Percentiles rank a stretch among this genome's conserved stretches.
Evolutionary conservation across 1,140 invertebrate genomes (phyloP).

Genomic region (Harpegnathos saltator): DNA sequence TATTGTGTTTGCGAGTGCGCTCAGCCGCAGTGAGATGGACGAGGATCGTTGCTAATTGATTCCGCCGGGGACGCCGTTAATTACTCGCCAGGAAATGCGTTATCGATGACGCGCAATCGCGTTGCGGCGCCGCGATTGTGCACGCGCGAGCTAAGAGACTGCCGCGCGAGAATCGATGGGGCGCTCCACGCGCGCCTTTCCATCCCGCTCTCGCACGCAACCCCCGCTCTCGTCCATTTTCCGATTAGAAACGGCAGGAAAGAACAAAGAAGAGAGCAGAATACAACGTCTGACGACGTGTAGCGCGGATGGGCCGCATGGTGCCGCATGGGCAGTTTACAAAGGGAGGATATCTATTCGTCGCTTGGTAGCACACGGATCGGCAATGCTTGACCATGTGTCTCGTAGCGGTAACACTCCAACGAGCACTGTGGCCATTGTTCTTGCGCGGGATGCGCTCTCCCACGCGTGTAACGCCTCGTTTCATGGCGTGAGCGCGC

Average conservation of each 20-base stretch:
- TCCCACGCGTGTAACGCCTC: constrained; percentile 59
- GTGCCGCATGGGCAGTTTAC: too few relatives aligned
- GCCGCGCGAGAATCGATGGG: too few relatives aligned
- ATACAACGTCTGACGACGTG: too few relatives aligned
- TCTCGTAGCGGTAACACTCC: constrained; percentile 15
- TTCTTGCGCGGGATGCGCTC: constrained; percentile 39
- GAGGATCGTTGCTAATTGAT: constrained; percentile 46
- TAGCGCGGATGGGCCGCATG: too few relatives aligned
- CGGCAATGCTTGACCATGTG: constrained; percentile 30
- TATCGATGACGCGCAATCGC: not conserved
- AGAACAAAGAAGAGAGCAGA: too few relatives aligned
- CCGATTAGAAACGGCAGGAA: too few relatives aligned
- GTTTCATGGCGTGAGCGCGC: constrained; percentile 43
- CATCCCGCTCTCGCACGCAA: too few relatives aligned
- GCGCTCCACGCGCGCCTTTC: too few relatives aligned
- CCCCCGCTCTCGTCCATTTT: too few relatives aligned
- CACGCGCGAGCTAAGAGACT: too few relatives aligned
- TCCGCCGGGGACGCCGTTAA: constrained; percentile 23
- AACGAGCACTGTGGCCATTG: constrained; percentile 39
- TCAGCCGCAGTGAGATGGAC: not conserved
- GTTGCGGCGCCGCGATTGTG: not conserved
- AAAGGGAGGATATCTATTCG: not conserved
- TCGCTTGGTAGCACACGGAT: constrained; percentile 25
- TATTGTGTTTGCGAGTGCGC: constrained; percentile 41
- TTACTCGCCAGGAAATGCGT: not conserved